These are phyloP conservation scores for Anguilla pacifica DNA, from an alignment of 2,797 vertebrate genomes.

Conservation along the genomic window DNA sequence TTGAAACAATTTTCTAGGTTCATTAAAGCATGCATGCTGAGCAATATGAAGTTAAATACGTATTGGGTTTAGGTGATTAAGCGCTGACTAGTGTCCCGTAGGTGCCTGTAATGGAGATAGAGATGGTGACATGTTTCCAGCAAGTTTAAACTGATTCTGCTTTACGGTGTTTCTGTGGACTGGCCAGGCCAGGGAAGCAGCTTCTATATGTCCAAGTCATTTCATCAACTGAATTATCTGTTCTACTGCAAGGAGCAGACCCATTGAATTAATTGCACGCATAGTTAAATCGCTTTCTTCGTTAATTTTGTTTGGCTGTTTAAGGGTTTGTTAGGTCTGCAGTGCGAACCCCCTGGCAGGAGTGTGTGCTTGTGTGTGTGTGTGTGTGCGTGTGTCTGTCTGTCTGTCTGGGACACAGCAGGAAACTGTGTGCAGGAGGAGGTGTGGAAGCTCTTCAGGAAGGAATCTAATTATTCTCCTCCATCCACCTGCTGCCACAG, in stretches of 20 bases:
- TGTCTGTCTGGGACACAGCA: neutral
- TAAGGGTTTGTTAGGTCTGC: neutral
- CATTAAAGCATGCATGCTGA: neutral
- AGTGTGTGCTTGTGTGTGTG: neutral
- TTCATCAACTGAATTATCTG: neutral
- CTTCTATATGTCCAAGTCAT: neutral
- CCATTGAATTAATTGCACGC: neutral
- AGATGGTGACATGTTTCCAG: neutral
- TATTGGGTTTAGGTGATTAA: neutral
- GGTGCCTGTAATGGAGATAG: neutral
- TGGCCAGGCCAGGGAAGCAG: neutral
- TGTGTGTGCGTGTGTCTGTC: neutral
- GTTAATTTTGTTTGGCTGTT: neutral
- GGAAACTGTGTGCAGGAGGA: neutral
- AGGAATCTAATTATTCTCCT: slow-evolving; percentile 15
- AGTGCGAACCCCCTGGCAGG: neutral
- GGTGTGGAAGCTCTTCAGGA: neutral
- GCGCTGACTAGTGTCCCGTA: neutral
- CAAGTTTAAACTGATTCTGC: neutral
- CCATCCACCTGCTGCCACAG: neutral
- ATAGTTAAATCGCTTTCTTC: neutral
- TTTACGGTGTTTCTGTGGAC: neutral
- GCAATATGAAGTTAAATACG: too few species aligned
- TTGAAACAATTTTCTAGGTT: neutral
- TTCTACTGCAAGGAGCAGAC: neutral